Base-by-base conservation (phyloP, 2,888 invertebrate species). In the Stenolophus ochropezus region DNA sequence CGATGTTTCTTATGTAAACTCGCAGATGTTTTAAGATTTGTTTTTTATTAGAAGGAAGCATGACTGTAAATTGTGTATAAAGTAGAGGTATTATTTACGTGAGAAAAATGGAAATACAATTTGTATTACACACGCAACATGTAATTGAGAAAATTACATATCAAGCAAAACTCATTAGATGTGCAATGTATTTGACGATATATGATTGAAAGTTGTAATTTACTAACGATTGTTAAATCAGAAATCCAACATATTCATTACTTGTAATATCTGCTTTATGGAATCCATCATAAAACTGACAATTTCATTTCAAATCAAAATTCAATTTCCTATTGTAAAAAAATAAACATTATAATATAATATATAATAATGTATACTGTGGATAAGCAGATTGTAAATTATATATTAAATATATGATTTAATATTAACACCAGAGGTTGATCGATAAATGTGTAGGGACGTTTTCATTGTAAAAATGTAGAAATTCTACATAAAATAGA, bases 1-100 rank as follows among this genome's bases (percentile, higher is more conserved):
- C 61, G 58, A 77, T 27, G 76, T 56, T 23, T 27, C 25, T 77
- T 61, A 74, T 23, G 25, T 53, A 74, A 53, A n/a, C 5, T 53
- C 49, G 25, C 74, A 74, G 51, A 74, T 74, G 74, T 74, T 74
- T 74, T 20, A 47, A 49, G 6, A 47, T 47, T 47, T 47, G 8
- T 73, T 47, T 49, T 47, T 20, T 42, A 11, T 14, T 25, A 14
- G 21, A 23, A 61, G 56, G 11, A 18, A 11, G 11, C 56, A 21
- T 56, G 11, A 56, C 18, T 51, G 51, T 51, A 51, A 49, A 49
- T 49, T 16, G 1, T 16, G 16, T n/a, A 51, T 51, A 51, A 51
- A 51, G 14, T 51, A 51, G 14, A 14, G 1, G 18, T 56, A 56
- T 56, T 14, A 58, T 23, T 18, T 25, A 61, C 61, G 61, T 61